Evolutionary conservation across 2,888 invertebrate species (phyloP).

Genomic region (Drosophila birchii): DNA sequence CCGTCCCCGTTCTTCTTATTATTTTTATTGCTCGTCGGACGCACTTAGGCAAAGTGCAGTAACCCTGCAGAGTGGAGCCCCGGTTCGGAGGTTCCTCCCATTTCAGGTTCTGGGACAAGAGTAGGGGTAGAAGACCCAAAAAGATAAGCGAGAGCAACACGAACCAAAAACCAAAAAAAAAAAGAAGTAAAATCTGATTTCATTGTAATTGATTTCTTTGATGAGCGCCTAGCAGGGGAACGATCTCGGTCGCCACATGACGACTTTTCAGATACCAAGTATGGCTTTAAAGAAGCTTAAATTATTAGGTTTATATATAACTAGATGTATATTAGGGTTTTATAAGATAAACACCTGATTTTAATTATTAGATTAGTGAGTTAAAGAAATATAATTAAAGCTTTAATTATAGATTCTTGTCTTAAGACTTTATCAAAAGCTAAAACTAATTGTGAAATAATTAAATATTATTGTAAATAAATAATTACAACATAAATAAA

Average conservation of each 20-base stretch:
- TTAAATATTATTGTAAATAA: too few species aligned
- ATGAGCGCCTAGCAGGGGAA: conserved; percentile 9
- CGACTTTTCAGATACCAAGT: conserved; percentile 4
- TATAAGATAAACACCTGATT: too few species aligned
- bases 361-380: neutral
- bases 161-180: conserved; percentile 2
- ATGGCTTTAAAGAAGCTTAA: neutral
- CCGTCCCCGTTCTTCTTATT: conserved; percentile 26
- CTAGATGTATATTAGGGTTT: too few species aligned
- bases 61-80: conserved; percentile 26
- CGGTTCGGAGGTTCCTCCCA: neutral
- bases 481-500: neutral
- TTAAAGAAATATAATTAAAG: neutral
- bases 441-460: too few species aligned
- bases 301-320: too few species aligned
- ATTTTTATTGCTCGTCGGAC: conserved; percentile 46
- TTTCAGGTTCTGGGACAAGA: neutral
- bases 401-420: too few species aligned
- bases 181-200: conserved; percentile 29
- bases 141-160: conserved; percentile 35
- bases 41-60: conserved; percentile 47
- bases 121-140: conserved; percentile 20
- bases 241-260: neutral
- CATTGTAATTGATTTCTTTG: conserved; percentile 44
- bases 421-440: too few species aligned